Evolutionary conservation across 2,113 vertebrate species (phyloP), one percentile per base, ranked within the genome.

Genomic region (Electrona antarctica): DNA sequence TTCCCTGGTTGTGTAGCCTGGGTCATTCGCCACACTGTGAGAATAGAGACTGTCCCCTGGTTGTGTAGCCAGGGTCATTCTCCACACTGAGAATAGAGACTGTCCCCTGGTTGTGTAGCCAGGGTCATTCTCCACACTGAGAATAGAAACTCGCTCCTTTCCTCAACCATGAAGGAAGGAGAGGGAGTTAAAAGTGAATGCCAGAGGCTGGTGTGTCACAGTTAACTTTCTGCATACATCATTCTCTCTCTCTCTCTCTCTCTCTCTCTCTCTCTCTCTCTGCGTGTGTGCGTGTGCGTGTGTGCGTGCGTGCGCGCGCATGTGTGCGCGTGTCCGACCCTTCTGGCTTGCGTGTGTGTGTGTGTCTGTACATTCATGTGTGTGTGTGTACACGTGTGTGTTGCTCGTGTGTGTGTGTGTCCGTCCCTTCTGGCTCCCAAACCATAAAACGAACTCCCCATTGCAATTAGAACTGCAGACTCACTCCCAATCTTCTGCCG

Each of bases 121-220:
- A 69, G 62, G 77, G 77, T 50, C 66, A 83, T 73, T 84, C 12
- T 81, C 21, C 80, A 77, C 84, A 78, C 80, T 68, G 66, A 58
- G 46, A 80, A 56, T 62, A 60, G 71, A 51, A 52, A 52, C 65
- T 46, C 73, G 58, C 70, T 57, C 48, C 64, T 78, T 51, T 7
- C 77, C 56, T 21, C 29, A 47, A 55, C 70, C 51, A 11, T 82
- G 75, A 55, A 80, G 74, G 77, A 41, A 60, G 65, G 21, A 60
- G 69, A 41, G 81, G 78, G 73, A 89, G 81, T 90, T 85, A 49
- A 89, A 89, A 77, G 73, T 80, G 65, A 81, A 68, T 64, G 77
- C 84, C 83, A 74, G 78, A 82, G 79, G 77, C 69, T 80, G 78
- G 83, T 70, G 76, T 48, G 60, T 78, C 77, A 84, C 45, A 71